Evolutionary conservation across 2,113 vertebrate species (phyloP), one percentile per base, ranked within the genome.

Genomic region (Pedionomus torquatus): DNA sequence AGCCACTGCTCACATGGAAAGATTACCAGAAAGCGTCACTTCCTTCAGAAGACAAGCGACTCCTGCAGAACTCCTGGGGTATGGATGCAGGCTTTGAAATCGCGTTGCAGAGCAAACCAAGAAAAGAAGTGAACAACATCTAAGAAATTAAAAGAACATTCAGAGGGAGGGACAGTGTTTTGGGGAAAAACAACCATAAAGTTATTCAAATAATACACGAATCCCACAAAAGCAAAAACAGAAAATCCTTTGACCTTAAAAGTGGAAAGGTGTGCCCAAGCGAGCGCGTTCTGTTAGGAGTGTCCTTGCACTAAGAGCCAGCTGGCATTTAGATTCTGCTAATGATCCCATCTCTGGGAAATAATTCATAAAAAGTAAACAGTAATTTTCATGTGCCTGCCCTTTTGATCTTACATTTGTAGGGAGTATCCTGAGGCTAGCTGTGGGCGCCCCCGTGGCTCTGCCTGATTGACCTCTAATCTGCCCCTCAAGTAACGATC

Each of bases 271-370:
- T 55, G 58, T 52, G 64, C 74, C 79, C 79, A 80, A 95, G 81
- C 3, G 1, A 90, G 51, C 0, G 0, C 7, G n/a, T 78, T 89
- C 39, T 87, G 94, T 93, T 52, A 96, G 90, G 55, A 85, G 71
- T 57, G 93, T 31, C 94, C 96, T 92, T 92, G 89, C 84, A 89
- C 60, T 61, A 93, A 63, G 51, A 96, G 49, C 60, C 69, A 86
- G 72, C 4, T 35, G 1, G 72, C 85, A 95, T 90, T 97, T 95
- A 96, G 95, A 96, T 96, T 97, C 95, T 89, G 93, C 82, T 95
- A 98, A 96, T 96, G 94, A 97, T 96, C 65, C 37, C 86, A 87
- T 86, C 90, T 93, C 87, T 95, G 91, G 92, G 86, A 97, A 93
- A 97, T 94, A 91, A 95, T 94, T 95, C 75, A 92, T 97, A 92